A percentile compares a stretch with the other conserved stretches of the same genome.
phyloP scores from a whole-genome alignment of 2,113 vertebrate species.

The Pyxicephalus adspersus region DNA sequence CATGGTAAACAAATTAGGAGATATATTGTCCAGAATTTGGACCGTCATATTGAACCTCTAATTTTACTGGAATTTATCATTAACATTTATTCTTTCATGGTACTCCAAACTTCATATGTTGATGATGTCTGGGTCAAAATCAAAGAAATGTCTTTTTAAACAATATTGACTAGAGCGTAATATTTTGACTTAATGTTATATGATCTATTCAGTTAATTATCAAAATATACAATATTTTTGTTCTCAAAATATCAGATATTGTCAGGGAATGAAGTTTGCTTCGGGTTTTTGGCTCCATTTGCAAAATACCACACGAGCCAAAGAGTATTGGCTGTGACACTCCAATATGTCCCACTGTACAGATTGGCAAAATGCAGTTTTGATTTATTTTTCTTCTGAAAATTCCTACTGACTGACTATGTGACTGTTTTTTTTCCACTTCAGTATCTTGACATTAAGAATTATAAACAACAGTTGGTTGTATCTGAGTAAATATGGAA shows the following conservation, averaged over 20 bases:
- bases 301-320: conserved; percentile 49
- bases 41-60: neutral
- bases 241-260: conserved; percentile 53
- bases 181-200: conserved; percentile 54
- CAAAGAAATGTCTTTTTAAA: conserved; percentile 43
- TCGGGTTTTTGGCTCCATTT: conserved; percentile 46
- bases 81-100: conserved; percentile 21
- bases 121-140: conserved; percentile 30
- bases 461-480: neutral
- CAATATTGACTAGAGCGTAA: conserved; percentile 48
- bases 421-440: conserved; percentile 21
- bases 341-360: conserved; percentile 53
- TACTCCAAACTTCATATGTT: conserved; percentile 34
- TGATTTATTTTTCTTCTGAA: conserved; percentile 32
- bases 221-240: conserved; percentile 54
- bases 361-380: conserved; percentile 53
- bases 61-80: neutral
- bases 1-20: too few species aligned
- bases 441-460: neutral
- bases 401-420: conserved; percentile 5
- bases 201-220: conserved; percentile 57
- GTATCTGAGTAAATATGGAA: too few species aligned
- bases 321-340: conserved; percentile 52
- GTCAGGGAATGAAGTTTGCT: conserved; percentile 50
- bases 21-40: too few species aligned